A percentile compares a stretch with the other conserved stretches of the same genome.
Evolutionary conservation across 2,888 invertebrate species (phyloP).

Genomic region (Archips xylosteana): DNA sequence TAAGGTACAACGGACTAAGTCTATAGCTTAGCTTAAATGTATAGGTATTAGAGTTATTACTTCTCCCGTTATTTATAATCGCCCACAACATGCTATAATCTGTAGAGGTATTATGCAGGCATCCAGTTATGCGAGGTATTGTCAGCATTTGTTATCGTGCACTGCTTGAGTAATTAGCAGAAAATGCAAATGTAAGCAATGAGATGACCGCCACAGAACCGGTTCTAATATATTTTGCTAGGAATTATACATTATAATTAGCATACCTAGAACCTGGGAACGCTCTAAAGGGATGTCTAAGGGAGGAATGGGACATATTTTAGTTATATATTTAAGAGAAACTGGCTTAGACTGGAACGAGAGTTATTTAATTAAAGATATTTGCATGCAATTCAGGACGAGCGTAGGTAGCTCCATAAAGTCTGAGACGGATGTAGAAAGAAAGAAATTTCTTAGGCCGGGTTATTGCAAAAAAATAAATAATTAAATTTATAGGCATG

Average conservation of each 20-base stretch:
- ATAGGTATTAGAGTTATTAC: background rate
- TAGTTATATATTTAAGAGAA: background rate
- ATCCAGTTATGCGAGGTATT: constrained; percentile 18
- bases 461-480: no score
- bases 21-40: background rate
- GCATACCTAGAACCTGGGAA: constrained; percentile 3
- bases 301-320: background rate
- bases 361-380: no score
- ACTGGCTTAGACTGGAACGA: background rate
- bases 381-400: no score
- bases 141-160: constrained; percentile 22
- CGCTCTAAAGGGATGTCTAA: background rate
- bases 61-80: background rate
- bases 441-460: no score
- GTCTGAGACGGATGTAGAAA: background rate
- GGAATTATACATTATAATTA: constrained; percentile 3
- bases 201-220: constrained; percentile 28
- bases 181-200: constrained; percentile 34
- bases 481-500: no score
- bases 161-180: constrained; percentile 38
- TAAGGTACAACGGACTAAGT: background rate
- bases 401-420: no score
- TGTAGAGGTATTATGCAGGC: background rate
- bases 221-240: constrained; percentile 14
- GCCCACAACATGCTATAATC: background rate